phyloP scores from a whole-genome alignment of 2,888 invertebrate species.

The Cantharis lateralis region DNA sequence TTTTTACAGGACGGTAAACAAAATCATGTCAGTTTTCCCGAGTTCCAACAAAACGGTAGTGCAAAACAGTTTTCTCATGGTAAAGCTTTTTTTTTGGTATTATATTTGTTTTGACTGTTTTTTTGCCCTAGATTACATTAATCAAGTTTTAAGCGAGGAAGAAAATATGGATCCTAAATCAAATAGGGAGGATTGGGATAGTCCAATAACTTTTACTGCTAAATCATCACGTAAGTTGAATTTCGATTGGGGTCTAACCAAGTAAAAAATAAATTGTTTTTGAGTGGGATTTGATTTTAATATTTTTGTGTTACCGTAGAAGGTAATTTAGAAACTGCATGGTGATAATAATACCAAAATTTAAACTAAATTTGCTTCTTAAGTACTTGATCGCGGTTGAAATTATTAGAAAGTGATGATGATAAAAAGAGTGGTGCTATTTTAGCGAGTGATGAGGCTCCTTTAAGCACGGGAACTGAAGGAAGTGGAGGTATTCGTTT shows the following conservation, averaged over 20 bases:
- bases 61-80: conserved; percentile 88
- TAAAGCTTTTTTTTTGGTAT: conserved; percentile 52
- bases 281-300: neutral
- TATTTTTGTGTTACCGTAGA: neutral
- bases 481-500: conserved; percentile 52
- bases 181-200: conserved; percentile 76
- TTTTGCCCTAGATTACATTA: conserved; percentile 74
- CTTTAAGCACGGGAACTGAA: conserved; percentile 51
- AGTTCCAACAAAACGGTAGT: conserved; percentile 87
- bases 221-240: conserved; percentile 81
- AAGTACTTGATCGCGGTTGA: neutral
- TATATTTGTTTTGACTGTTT: neutral
- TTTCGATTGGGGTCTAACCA: neutral
- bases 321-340: neutral
- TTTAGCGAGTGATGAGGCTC: conserved; percentile 52
- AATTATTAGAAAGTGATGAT: conserved; percentile 1
- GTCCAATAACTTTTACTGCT: conserved; percentile 88
- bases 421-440: conserved; percentile 33
- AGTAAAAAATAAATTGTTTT: neutral
- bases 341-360: neutral
- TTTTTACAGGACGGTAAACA: conserved; percentile 75
- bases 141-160: conserved; percentile 77
- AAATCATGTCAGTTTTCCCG: conserved; percentile 87
- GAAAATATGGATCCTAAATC: conserved; percentile 62
- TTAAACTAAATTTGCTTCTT: neutral